phyloP scores from a whole-genome alignment of 2,797 vertebrate species.

The Heliangelus exortis region DNA sequence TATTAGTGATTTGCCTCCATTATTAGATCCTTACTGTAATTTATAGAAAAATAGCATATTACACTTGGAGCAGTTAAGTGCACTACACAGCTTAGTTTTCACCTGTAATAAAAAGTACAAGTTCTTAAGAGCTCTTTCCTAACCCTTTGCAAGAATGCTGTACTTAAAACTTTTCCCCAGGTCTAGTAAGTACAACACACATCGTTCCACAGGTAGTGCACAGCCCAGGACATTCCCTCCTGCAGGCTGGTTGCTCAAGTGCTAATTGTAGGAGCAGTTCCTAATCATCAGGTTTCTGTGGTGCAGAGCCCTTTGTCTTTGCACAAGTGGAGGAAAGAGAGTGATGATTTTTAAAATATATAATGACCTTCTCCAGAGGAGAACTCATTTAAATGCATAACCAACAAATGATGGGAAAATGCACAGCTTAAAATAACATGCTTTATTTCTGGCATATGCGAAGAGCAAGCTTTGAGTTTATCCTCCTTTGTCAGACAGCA shows the following conservation, averaged over 20 bases:
- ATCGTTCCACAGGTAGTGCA: background rate
- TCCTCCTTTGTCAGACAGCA: background rate
- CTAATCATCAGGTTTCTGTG: background rate
- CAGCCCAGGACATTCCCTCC: background rate
- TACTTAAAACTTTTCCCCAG: background rate
- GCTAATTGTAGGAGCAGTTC: background rate
- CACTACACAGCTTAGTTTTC: background rate
- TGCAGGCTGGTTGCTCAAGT: background rate
- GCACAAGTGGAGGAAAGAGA: background rate
- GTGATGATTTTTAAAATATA: background rate
- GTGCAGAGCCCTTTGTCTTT: background rate
- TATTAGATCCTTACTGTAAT: background rate
- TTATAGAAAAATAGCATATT: background rate
- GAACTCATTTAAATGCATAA: background rate
- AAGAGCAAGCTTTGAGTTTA: background rate
- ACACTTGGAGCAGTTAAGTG: background rate
- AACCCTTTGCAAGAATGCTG: fast-evolving
- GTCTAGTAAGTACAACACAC: fast-evolving
- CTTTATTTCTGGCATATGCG: constrained; percentile 1
- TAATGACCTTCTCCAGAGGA: background rate
- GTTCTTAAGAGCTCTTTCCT: background rate
- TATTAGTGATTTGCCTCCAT: constrained; percentile 44
- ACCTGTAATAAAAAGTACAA: background rate
- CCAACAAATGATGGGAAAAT: background rate
- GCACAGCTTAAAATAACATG: background rate